Conservation (phyloP, 2,113 vertebrate genomes). For the Neogale vison region DNA sequence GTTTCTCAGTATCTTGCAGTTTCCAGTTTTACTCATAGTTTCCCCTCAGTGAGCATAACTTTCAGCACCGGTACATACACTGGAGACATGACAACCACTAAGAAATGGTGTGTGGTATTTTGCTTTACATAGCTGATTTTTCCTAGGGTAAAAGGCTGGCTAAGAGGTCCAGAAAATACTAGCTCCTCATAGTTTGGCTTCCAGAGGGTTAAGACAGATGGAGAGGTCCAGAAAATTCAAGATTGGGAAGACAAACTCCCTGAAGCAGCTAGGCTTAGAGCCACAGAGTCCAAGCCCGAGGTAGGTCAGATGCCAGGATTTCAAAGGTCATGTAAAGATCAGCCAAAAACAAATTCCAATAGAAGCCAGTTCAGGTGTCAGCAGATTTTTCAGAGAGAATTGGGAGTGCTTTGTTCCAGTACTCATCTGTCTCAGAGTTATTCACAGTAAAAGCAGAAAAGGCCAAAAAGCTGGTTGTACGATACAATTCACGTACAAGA, state of each 20-base stretch:
- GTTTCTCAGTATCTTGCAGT: neutral
- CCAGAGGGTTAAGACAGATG: conserved; percentile 62
- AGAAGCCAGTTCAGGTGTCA: conserved; percentile 74
- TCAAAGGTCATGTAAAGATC: conserved; percentile 81
- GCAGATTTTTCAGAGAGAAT: conserved; percentile 54
- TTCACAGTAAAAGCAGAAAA: neutral
- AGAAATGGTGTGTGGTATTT: neutral
- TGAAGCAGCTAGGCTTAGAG: conserved; percentile 59
- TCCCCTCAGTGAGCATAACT: neutral
- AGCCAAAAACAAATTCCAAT: conserved; percentile 76
- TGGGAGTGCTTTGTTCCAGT: conserved; percentile 55
- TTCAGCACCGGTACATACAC: neutral
- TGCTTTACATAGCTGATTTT: neutral
- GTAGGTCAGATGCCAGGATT: conserved; percentile 76
- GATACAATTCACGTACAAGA: neutral
- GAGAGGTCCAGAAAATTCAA: conserved; percentile 62
- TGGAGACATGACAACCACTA: neutral
- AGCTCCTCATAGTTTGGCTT: conserved; percentile 48
- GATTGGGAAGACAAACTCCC: conserved; percentile 49
- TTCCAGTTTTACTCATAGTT: neutral
- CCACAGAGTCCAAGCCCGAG: conserved; percentile 10
- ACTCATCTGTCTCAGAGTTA: conserved; percentile 17
- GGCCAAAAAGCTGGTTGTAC: neutral
- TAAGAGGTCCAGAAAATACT: neutral
- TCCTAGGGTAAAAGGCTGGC: neutral